These are phyloP conservation scores for Aphidoletes aphidimyza DNA, from an alignment of 2,888 invertebrate species.

Conservation along the genomic window DNA sequence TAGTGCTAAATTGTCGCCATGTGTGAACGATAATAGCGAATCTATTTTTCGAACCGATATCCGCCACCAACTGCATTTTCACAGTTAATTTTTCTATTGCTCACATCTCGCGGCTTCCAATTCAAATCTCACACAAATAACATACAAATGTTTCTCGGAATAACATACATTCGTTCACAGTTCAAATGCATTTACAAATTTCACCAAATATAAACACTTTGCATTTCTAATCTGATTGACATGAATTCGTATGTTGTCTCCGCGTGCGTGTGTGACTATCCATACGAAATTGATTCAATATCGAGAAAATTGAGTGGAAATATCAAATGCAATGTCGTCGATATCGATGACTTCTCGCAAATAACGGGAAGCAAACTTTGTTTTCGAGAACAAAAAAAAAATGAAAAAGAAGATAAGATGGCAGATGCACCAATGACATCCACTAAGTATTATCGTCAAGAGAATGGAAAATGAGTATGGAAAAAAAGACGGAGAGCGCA, in stretches of 20 bases:
- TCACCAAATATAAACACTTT: constrained; percentile 22
- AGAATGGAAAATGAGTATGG: neutral
- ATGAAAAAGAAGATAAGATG: neutral
- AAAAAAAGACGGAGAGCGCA: neutral
- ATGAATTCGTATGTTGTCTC: neutral
- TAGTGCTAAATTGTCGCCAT: neutral
- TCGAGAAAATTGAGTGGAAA: neutral
- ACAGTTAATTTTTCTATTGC: neutral
- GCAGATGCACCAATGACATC: constrained; percentile 1
- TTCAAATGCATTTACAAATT: constrained; percentile 46
- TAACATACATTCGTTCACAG: too few relatives aligned
- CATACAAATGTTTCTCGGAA: too few relatives aligned
- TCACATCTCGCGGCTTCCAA: neutral
- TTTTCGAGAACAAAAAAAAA: neutral
- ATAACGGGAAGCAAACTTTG: constrained; percentile 8
- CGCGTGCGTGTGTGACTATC: neutral
- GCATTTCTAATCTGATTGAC: constrained; percentile 7
- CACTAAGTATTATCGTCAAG: neutral
- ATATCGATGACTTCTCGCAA: constrained; percentile 29
- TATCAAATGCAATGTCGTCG: constrained; percentile 33
- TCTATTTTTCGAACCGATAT: too few relatives aligned
- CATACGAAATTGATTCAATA: constrained; percentile 19
- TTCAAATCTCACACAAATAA: too few relatives aligned
- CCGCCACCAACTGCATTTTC: neutral
- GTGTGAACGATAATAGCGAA: constrained; percentile 42